Base-by-base conservation (phyloP, 2,113 vertebrate species). In the Cisticola juncidis region DNA sequence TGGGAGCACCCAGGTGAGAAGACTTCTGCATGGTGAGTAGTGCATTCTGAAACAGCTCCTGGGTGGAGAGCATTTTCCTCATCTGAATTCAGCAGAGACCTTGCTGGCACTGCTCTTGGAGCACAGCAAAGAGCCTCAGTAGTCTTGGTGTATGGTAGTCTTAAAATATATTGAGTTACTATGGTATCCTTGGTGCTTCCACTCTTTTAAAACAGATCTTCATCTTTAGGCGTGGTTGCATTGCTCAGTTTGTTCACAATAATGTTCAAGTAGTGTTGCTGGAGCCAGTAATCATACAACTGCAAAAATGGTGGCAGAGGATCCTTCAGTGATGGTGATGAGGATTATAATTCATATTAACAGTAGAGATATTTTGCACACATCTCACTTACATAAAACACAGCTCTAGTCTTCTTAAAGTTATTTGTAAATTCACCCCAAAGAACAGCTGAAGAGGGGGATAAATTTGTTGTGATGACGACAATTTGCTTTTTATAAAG, bases 1-100 rank as follows among this genome's bases (percentile, higher is more conserved):
- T 74, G 84, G 82, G 38, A 71, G 73, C 80, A 77, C 42, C 85
- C 91, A 74, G 82, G 60, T 90, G 80, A 95, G 90, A 96, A 97
- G 97, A 94, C 73, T 88, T 78, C 94, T 97, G 80, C 95, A 96
- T 58, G 95, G 97, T 97, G 77, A 97, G 96, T 96, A 91, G 89
- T 21, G 9, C 83, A 54, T 77, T 90, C 86, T 72, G 70, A 87
- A 84, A 60, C 24, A 71, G 31, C 35, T 73, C 35, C 65, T 38
- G 35, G 3, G 11, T 71, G 25, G 42, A 84, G 69, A 86, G 28
- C 16, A 25, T 70, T 70, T 89, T 73, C 29, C 35, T 88, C 33
- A 26, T 31, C 62, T 71, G 66, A 90, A 68, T 64, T 72, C 57
- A 88, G 51, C 47, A 64, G n/a, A 29, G 47, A 33, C 47, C 44